phyloP scores from a whole-genome alignment of 30 jellyfish, hydroid and myxozoan species.

The Sanderia malayensis region DNA sequence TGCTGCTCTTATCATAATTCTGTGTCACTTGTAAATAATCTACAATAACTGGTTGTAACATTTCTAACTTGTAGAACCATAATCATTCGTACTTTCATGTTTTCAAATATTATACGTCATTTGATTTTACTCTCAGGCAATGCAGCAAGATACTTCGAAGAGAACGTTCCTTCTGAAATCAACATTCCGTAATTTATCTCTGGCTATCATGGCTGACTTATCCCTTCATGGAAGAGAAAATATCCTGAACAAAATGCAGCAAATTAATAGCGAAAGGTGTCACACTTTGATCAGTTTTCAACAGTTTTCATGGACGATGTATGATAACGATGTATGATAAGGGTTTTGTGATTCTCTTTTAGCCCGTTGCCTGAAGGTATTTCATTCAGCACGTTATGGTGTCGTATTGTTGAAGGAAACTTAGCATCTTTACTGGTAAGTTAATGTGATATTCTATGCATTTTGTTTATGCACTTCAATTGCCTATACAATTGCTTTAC shows the following conservation, averaged over 20 bases:
- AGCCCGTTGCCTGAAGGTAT: slow-evolving; percentile 84
- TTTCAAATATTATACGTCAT: too few species aligned
- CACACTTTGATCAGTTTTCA: neutral
- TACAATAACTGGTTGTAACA: too few species aligned
- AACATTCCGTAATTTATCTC: slow-evolving; percentile 44
- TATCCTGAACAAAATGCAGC: slow-evolving; percentile 41
- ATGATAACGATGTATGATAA: neutral
- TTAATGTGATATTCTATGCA: neutral
- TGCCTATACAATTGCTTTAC: too few species aligned
- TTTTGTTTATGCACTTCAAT: too few species aligned
- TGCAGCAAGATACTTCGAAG: slow-evolving; percentile 64
- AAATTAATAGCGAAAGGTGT: slow-evolving; percentile 58
- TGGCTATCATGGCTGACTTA: slow-evolving; percentile 65
- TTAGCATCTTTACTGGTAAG: slow-evolving; percentile 56
- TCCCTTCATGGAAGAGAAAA: slow-evolving; percentile 63
- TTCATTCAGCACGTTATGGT: slow-evolving; percentile 77
- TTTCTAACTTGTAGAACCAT: too few species aligned
- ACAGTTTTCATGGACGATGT: neutral
- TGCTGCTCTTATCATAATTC: too few species aligned
- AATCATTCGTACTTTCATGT: too few species aligned
- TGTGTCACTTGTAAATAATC: too few species aligned
- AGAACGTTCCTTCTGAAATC: slow-evolving; percentile 46
- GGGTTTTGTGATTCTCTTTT: neutral
- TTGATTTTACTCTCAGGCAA: slow-evolving; percentile 50
- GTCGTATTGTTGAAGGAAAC: slow-evolving; percentile 70